Base-by-base conservation (phyloP, 2,797 vertebrate genomes). In the Champsocephalus gunnari region DNA sequence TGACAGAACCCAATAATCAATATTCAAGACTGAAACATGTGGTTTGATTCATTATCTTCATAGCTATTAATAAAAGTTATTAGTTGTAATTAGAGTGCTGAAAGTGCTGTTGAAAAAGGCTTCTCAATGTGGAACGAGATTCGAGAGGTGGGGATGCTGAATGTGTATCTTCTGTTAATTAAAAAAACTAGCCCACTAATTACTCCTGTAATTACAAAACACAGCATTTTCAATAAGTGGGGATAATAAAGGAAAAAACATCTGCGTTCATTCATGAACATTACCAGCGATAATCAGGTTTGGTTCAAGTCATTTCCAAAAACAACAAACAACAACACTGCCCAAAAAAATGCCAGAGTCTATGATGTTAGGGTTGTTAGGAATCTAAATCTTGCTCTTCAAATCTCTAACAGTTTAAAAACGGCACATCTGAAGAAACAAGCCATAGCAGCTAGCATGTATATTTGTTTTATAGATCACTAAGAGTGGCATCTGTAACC, bases 91-190 rank as follows among this genome's bases (percentile, higher is more conserved):
- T 82, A 77, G 32, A 71, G 55, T 62, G 68, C 51, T 66, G 67
- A 73, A 84, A 79, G 73, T 71, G 56, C 66, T 75, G 44, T 66
- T 73, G 57, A 56, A 84, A 84, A 79, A 62, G 38, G 47, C 64
- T 66, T 44, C 59, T 58, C 45, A 44, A 54, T 66, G 73, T 76
- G 68, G 64, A 83, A 67, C 67, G 61, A 78, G 58, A 85, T 88
- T 90, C 76, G 73, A 77, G 51, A 69, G 77, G 66, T 86, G 66
- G 32, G 28, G 60, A 84, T 82, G 86, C 80, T 91, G 83, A 86
- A 86, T 87, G 74, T 81, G 86, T 81, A 90, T 88, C 76, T 90
- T 80, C 59, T 83, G 73, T 85, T 92, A 91, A 93, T 93, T 89
- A 92, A 87, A 91, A 87, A 91, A 91, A 79, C 83, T 75, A 80